These are phyloP conservation scores for Orestias chungarensis DNA, from an alignment of 2,797 vertebrate species.

Conservation along the genomic window DNA sequence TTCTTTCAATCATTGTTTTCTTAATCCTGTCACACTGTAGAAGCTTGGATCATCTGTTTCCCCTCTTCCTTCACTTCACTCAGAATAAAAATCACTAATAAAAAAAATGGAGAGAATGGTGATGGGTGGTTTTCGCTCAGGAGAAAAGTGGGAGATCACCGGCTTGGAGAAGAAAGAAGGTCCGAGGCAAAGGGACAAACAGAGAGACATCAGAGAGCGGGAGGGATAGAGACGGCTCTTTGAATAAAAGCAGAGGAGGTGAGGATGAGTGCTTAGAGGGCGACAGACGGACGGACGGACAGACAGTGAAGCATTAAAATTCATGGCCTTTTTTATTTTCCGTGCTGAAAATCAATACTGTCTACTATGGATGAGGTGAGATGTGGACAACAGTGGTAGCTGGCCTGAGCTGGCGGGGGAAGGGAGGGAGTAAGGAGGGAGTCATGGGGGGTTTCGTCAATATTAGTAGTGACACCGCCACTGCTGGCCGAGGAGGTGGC, in stretches of 20 bases:
- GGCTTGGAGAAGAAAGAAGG: constrained; percentile 59
- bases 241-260: constrained; percentile 65
- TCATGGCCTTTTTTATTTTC: constrained; percentile 88
- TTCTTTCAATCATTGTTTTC: background rate
- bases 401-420: constrained; percentile 60
- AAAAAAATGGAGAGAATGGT: constrained; percentile 28
- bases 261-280: constrained; percentile 61
- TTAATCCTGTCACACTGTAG: background rate
- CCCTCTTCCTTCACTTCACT: constrained; percentile 55
- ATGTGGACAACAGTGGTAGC: constrained; percentile 82
- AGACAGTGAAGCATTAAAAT: constrained; percentile 84
- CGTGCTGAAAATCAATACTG: constrained; percentile 85
- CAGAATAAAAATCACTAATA: constrained; percentile 48
- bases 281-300: constrained; percentile 65
- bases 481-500: constrained; percentile 66
- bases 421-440: background rate
- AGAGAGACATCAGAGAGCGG: constrained; percentile 50
- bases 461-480: constrained; percentile 71
- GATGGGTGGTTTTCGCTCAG: constrained; percentile 41
- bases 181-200: constrained; percentile 46
- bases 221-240: constrained; percentile 38
- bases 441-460: constrained; percentile 59
- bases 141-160: constrained; percentile 30
- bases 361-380: constrained; percentile 86
- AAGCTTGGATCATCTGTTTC: constrained; percentile 19